phyloP scores from a whole-genome alignment of 2,797 vertebrate genomes.

The Pipistrellus pipistrellus region DNA sequence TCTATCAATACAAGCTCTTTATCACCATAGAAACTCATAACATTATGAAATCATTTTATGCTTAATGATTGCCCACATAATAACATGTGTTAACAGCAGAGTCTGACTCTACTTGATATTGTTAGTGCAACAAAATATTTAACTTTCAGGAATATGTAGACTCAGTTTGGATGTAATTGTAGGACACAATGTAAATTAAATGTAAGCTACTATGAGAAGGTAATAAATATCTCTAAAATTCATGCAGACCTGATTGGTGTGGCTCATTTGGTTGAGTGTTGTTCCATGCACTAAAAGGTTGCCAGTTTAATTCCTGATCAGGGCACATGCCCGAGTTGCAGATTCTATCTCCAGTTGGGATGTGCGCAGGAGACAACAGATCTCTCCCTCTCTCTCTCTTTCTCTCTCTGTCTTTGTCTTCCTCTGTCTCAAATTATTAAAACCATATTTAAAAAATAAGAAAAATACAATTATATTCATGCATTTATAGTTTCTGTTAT shows the following conservation, averaged over 20 bases:
- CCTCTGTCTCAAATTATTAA: no score
- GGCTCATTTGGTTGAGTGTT: no score
- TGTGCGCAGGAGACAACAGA: no score
- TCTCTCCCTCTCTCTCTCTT: no score
- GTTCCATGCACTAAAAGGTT: no score
- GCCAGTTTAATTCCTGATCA: no score
- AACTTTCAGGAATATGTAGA: background rate
- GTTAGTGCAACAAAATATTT: slow-evolving; percentile 38
- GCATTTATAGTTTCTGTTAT: background rate
- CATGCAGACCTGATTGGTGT: background rate
- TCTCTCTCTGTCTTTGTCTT: no score
- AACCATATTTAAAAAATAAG: no score
- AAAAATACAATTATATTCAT: no score
- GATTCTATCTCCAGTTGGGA: no score
- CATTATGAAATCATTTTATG: slow-evolving; percentile 60
- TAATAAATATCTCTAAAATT: background rate
- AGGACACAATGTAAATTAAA: background rate
- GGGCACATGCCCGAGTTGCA: no score
- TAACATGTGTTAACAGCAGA: slow-evolving; percentile 34
- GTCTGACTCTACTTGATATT: slow-evolving; percentile 54
- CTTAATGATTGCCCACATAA: slow-evolving; percentile 41
- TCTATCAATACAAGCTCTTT: slow-evolving; percentile 41
- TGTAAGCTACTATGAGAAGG: background rate
- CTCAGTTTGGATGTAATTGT: background rate
- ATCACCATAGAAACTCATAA: slow-evolving; percentile 72